Percentiles rank a stretch among this genome's conserved stretches.
Evolutionary conservation across 2,113 vertebrate genomes (phyloP).

Genomic region (Psettodes erumei): DNA sequence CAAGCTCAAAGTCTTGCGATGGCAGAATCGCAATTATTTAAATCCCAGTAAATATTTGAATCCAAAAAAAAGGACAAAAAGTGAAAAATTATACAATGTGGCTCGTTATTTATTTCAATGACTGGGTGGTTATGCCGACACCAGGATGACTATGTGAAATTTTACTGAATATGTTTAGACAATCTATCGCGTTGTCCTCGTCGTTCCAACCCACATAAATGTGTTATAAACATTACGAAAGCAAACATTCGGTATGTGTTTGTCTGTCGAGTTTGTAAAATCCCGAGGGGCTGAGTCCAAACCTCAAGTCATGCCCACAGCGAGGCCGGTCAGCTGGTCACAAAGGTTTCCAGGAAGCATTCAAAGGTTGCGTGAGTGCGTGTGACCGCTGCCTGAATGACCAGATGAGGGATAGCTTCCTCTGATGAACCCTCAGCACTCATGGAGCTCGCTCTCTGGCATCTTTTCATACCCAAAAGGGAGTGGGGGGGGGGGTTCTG

Average conservation of each 20-base stretch:
- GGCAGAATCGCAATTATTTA: neutral
- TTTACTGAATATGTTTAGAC: constrained; percentile 7
- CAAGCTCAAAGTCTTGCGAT: neutral
- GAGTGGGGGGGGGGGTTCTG: constrained; percentile 13
- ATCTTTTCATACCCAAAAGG: constrained; percentile 13
- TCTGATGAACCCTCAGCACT: constrained; percentile 24
- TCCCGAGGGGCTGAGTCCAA: constrained; percentile 17
- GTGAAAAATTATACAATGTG: neutral
- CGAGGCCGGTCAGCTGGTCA: constrained; percentile 42
- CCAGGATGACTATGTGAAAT: constrained; percentile 23
- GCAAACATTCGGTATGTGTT: neutral
- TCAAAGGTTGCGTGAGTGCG: constrained; percentile 20
- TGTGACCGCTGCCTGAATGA: constrained; percentile 34
- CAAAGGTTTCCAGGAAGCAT: constrained; percentile 43
- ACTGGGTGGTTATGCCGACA: neutral
- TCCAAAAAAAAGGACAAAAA: neutral
- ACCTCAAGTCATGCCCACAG: constrained; percentile 16
- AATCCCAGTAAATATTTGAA: neutral
- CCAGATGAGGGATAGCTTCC: constrained; percentile 59
- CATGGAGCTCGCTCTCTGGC: constrained; percentile 6
- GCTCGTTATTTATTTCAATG: constrained; percentile 1
- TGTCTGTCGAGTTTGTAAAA: constrained; percentile 27
- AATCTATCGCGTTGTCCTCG: constrained; percentile 24
- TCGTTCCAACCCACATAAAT: constrained; percentile 59
- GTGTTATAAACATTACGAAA: constrained; percentile 47